Evolutionary conservation across 1,140 invertebrate genomes (phyloP), one percentile per base, ranked within the genome.

Genomic region (Drosophila albomicans): DNA sequence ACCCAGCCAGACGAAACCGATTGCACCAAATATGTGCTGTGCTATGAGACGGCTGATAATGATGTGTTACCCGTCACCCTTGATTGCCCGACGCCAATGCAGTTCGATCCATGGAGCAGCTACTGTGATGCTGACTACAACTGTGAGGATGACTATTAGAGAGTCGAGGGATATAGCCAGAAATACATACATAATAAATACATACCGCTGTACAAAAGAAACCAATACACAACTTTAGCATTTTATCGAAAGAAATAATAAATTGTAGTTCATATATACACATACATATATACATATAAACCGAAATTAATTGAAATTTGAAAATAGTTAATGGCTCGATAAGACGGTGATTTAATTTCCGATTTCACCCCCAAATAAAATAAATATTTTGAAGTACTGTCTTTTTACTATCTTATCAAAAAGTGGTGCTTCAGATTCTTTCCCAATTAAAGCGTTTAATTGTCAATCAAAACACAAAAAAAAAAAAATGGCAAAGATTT

Each of bases 21-120:
- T n/a, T 91, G 91, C 52, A 3, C 11, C 3, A 1, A 79, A 38
- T 91, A 76, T 38, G n/a, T 85, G 1, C 1, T 67, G 8, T 91
- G 86, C 48, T 75, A 61, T n/a, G 49, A 35, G 5, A 10, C 57
- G 0, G 10, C 30, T 0, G 8, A 13, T 10, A 6, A 43, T 1
- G 38, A 45, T 4, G 10, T 81, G 5, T 1, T 20, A 2, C 3
- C 46, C 0, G 16, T 11, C 4, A 13, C 1, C 8, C n/a, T 43
- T 0, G 32, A 62, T 5, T 91, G 91, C 32, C 86, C 82, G 0
- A 1, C 5, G 0, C 16, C 0, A 0, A 87, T 91, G 77, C n/a
- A 86, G 41, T 91, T 86, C 20, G 32, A 86, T 74, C 71, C 79
- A 0, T 0, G 15, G 0, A 0, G 0, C 0, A 45, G 48, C 3